phyloP scores from a whole-genome alignment of 1,140 invertebrate species.

The Saccostrea echinata region DNA sequence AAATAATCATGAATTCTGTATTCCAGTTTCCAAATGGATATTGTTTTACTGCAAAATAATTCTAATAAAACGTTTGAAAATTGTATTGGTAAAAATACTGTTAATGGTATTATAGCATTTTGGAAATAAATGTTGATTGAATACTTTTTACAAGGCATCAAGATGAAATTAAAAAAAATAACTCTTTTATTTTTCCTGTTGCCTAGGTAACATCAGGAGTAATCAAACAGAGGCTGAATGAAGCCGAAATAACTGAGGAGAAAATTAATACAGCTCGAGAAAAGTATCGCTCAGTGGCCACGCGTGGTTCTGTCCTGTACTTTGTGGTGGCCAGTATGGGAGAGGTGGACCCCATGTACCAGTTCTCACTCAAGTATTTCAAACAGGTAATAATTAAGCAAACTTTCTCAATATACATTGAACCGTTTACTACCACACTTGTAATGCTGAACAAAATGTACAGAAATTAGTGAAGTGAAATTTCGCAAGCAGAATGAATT shows the following conservation, averaged over 20 bases:
- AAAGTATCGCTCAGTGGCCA: slow-evolving; percentile 78
- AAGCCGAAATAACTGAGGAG: slow-evolving; percentile 88
- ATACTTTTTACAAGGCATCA: no score
- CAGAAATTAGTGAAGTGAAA: no score
- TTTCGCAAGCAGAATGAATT: no score
- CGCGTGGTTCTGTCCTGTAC: slow-evolving; percentile 80
- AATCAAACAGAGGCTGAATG: slow-evolving; percentile 88
- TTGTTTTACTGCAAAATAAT: no score
- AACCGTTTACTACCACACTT: background rate
- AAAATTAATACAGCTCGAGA: slow-evolving; percentile 78
- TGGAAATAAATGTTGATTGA: background rate
- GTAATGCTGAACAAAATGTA: background rate
- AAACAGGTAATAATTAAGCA: slow-evolving; percentile 77
- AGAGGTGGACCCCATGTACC: slow-evolving; percentile 81
- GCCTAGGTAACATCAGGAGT: slow-evolving; percentile 78
- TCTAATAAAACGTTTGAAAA: no score
- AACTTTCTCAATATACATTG: background rate
- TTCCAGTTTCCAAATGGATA: no score
- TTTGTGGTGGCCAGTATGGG: slow-evolving; percentile 81
- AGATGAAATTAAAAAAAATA: background rate
- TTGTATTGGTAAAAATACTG: no score
- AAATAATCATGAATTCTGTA: no score
- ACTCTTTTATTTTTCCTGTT: background rate
- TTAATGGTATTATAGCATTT: no score
- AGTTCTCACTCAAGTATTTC: slow-evolving; percentile 91